Percentiles rank a stretch among this genome's conserved stretches.
Conservation (phyloP, 2,888 invertebrate genomes). For the Hydroisotoma schaefferi region DNA sequence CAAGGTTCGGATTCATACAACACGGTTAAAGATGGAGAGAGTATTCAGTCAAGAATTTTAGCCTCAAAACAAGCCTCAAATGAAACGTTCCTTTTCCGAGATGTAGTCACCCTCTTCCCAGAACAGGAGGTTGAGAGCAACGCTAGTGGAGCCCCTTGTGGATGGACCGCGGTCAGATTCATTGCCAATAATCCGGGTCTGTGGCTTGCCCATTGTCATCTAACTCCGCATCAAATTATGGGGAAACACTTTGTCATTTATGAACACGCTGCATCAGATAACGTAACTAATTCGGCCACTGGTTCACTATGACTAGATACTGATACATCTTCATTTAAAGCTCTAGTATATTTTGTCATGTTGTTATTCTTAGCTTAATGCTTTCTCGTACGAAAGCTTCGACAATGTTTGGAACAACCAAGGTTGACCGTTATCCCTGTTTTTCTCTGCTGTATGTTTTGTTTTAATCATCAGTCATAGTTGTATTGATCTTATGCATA, state of each 20-base stretch:
- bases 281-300: too few relatives aligned
- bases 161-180: constrained; percentile 37
- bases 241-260: constrained; percentile 40
- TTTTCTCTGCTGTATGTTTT: too few relatives aligned
- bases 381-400: too few relatives aligned
- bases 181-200: constrained; percentile 35
- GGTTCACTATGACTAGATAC: too few relatives aligned
- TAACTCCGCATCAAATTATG: constrained; percentile 36
- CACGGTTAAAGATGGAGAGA: neutral
- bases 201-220: constrained; percentile 41
- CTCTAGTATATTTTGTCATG: too few relatives aligned
- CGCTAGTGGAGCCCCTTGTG: constrained; percentile 31
- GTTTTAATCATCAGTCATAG: too few relatives aligned
- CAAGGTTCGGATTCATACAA: constrained; percentile 27
- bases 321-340: too few relatives aligned
- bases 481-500: too few relatives aligned
- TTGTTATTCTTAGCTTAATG: too few relatives aligned
- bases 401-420: too few relatives aligned
- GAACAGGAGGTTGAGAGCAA: constrained; percentile 18
- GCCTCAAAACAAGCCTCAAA: neutral
- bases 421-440: too few relatives aligned
- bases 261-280: constrained; percentile 22
- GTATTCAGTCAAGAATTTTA: constrained; percentile 19
- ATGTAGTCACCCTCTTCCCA: constrained; percentile 35
- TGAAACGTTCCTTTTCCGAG: constrained; percentile 23